These are phyloP conservation scores for Eupithecia abbreviata DNA, from an alignment of 2,888 invertebrate genomes.

Conservation along the genomic window DNA sequence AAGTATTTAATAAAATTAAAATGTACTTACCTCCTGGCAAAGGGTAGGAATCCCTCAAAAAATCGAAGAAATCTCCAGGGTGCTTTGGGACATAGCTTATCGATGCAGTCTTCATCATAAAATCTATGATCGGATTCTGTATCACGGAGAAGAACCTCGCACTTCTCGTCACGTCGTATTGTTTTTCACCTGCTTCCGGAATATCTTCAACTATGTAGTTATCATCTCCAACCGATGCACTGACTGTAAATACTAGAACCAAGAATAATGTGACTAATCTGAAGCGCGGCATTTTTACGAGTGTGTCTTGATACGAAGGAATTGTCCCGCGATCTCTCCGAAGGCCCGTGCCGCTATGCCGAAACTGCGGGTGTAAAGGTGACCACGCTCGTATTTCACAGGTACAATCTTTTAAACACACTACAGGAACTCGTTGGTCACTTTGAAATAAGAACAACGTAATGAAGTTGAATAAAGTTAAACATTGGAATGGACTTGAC, in stretches of 20 bases:
- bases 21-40: constrained; percentile 67
- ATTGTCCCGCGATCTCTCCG: constrained; percentile 17
- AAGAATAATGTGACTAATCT: constrained; percentile 39
- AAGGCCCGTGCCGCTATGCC: constrained; percentile 28
- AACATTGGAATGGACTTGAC: neutral
- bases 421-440: neutral
- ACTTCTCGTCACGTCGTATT: constrained; percentile 25
- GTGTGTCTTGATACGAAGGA: constrained; percentile 12
- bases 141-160: constrained; percentile 49
- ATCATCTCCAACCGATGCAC: constrained; percentile 41
- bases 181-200: constrained; percentile 10
- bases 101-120: constrained; percentile 55
- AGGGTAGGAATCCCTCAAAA: constrained; percentile 66
- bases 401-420: neutral
- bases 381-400: neutral
- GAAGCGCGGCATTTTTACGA: constrained; percentile 31
- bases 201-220: constrained; percentile 44
- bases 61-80: constrained; percentile 60
- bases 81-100: constrained; percentile 48
- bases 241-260: constrained; percentile 39
- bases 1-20: neutral
- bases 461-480: neutral
- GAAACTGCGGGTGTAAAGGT: constrained; percentile 12
- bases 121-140: constrained; percentile 57
- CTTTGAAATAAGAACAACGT: neutral